Percentiles rank a stretch among this genome's conserved stretches.
Conservation (phyloP, 2,797 vertebrate genomes). For the Gallinago solitaria region DNA sequence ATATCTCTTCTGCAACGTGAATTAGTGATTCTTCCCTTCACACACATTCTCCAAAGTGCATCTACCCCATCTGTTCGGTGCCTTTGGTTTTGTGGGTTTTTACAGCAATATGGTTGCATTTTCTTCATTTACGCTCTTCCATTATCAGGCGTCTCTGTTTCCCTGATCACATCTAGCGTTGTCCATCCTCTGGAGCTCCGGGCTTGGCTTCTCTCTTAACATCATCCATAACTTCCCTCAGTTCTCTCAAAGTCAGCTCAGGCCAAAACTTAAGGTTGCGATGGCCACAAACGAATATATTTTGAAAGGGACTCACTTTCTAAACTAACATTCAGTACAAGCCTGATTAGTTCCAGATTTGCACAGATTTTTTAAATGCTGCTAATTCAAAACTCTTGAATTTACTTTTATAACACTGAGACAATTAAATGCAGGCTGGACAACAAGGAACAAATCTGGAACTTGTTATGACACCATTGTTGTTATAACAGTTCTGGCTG, state of each 20-base stretch:
- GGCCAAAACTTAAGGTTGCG: background rate
- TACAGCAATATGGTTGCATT: constrained; percentile 43
- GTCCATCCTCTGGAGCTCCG: background rate
- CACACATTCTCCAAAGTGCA: background rate
- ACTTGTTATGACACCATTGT: constrained; percentile 39
- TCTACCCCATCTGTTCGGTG: background rate
- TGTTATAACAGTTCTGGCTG: constrained; percentile 20
- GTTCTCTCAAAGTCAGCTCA: background rate
- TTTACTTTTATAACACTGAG: constrained; percentile 35
- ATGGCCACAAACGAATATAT: background rate
- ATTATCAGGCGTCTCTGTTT: background rate
- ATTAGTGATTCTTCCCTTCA: background rate
- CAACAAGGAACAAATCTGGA: constrained; percentile 39
- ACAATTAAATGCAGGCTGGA: constrained; percentile 55
- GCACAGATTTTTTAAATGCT: constrained; percentile 12
- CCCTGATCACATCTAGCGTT: background rate
- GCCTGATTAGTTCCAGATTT: constrained; percentile 53
- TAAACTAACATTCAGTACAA: background rate
- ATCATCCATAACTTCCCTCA: background rate
- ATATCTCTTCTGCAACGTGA: background rate
- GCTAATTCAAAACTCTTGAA: constrained; percentile 50
- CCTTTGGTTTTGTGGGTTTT: background rate
- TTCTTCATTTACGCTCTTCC: constrained; percentile 6
- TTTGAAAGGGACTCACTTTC: constrained; percentile 20
- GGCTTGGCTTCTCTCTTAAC: constrained; percentile 2